These are phyloP conservation scores for Diacarnus erythraeanus DNA, from an alignment of 37 sponge, comb jelly and placozoan species.

Conservation along the genomic window DNA sequence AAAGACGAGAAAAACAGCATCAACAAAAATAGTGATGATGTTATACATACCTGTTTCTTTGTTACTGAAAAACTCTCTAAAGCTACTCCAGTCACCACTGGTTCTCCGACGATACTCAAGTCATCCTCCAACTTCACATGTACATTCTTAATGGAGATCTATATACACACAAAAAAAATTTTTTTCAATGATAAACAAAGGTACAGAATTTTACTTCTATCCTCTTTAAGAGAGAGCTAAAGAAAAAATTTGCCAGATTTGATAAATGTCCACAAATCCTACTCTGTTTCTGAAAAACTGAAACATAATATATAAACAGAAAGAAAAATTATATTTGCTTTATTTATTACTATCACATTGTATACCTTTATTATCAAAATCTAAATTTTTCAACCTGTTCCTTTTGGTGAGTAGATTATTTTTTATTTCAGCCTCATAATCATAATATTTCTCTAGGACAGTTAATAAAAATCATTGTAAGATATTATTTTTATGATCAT, in stretches of 20 bases:
- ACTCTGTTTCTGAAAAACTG: neutral
- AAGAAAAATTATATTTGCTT: too few species aligned
- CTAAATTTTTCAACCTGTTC: neutral
- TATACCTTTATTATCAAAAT: neutral
- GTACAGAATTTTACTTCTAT: neutral
- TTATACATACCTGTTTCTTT: too few species aligned
- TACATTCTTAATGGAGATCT: neutral
- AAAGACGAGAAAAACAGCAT: too few species aligned
- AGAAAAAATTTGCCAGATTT: neutral
- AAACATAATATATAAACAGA: too few species aligned
- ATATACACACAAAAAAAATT: neutral
- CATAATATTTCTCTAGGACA: neutral
- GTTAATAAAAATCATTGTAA: neutral
- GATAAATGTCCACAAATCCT: neutral
- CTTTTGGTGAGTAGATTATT: neutral
- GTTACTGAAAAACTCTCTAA: too few species aligned
- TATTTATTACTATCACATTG: too few species aligned
- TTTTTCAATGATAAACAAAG: too few species aligned
- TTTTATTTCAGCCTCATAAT: neutral
- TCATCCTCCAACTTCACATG: slow-evolving; percentile 6
- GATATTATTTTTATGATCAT: neutral
- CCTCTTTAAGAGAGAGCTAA: neutral
- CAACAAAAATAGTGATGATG: too few species aligned
- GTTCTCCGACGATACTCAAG: neutral
- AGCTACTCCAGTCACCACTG: neutral